A percentile compares a stretch with the other conserved stretches of the same genome.
Conservation (phyloP, 2,113 vertebrate genomes). For the Anguilla japonica region DNA sequence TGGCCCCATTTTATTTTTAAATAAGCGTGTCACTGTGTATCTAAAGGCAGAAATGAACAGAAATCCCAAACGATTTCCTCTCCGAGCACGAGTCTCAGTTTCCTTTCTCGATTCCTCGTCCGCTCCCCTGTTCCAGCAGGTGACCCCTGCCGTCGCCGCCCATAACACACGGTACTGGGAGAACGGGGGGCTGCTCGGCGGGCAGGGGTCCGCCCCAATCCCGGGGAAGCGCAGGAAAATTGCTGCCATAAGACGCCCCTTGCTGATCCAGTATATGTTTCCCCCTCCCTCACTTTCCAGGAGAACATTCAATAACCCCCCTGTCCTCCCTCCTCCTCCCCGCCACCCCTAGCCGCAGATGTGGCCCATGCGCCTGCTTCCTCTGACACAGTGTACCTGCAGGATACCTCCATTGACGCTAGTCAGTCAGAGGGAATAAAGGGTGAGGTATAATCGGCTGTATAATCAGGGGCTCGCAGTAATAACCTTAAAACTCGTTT, state of each 20-base stretch:
- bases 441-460: slow-evolving; percentile 42
- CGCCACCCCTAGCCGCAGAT: neutral
- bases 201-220: neutral
- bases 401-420: slow-evolving; percentile 39
- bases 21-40: neutral
- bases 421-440: slow-evolving; percentile 43
- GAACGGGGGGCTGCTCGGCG: neutral
- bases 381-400: neutral
- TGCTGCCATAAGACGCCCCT: neutral
- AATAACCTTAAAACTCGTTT: slow-evolving; percentile 28
- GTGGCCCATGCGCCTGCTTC: neutral
- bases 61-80: neutral
- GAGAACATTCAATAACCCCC: neutral
- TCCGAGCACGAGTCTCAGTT: neutral
- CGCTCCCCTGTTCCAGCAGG: neutral
- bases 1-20: neutral
- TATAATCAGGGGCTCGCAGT: slow-evolving; percentile 26
- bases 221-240: neutral
- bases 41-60: neutral
- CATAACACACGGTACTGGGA: neutral
- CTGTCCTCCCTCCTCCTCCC: neutral
- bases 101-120: neutral
- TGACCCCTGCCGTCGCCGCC: neutral
- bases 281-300: neutral
- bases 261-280: neutral